Evolutionary conservation across 2,888 invertebrate genomes (phyloP).

Genomic region (Ypsolopha sequella): DNA sequence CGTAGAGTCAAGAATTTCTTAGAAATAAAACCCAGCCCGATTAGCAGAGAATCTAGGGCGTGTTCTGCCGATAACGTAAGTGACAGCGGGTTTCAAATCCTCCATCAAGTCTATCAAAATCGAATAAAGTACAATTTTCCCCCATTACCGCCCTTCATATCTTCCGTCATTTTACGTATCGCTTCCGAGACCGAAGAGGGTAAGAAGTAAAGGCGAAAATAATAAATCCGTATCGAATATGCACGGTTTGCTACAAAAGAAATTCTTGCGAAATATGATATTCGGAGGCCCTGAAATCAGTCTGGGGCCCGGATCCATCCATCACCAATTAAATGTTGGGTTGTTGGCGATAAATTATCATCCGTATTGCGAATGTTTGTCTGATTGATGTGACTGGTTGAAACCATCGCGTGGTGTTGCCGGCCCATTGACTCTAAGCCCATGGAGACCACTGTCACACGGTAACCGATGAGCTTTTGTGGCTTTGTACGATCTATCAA

Average conservation of each 20-base stretch:
- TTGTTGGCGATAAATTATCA: constrained; percentile 62
- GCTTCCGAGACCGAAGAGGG: constrained; percentile 62
- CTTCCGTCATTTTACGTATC: constrained; percentile 69
- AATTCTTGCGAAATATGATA: constrained; percentile 34
- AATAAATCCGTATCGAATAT: constrained; percentile 66
- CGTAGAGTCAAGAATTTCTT: not conserved
- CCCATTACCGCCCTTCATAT: constrained; percentile 65
- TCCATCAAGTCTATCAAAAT: constrained; percentile 65
- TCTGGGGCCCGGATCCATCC: constrained; percentile 38
- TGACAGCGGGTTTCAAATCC: constrained; percentile 55
- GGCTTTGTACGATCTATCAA: constrained; percentile 23
- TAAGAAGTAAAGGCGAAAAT: constrained; percentile 59
- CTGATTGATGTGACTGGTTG: constrained; percentile 59
- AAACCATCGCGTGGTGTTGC: constrained; percentile 31
- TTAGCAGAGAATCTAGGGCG: constrained; percentile 4
- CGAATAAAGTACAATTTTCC: constrained; percentile 68
- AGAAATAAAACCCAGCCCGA: not conserved
- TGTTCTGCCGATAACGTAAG: constrained; percentile 29
- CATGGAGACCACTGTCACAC: constrained; percentile 38
- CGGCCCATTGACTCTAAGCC: constrained; percentile 33
- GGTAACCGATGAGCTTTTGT: constrained; percentile 40
- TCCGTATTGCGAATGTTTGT: constrained; percentile 40
- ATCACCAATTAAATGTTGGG: constrained; percentile 64
- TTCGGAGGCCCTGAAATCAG: constrained; percentile 40
- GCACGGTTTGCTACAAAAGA: constrained; percentile 33